Conservation (phyloP, 2,888 invertebrate species). For the Drosophila incognita region DNA sequence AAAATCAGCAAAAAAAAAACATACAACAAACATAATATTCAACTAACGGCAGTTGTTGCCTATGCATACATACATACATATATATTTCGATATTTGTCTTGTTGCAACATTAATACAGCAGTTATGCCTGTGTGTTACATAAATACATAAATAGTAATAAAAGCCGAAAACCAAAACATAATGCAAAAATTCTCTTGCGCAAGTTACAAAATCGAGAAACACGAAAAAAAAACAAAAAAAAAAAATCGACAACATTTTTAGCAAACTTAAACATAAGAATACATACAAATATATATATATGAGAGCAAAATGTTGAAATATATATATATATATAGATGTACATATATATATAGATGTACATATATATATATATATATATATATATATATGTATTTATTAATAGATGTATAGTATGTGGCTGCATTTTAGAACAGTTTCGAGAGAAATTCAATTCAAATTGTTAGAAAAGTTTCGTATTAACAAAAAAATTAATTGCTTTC, state of each 20-base stretch:
- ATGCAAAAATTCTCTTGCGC: slow-evolving; percentile 31
- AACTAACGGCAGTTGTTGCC: slow-evolving; percentile 16
- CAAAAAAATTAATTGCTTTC: not conserved
- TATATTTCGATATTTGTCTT: slow-evolving; percentile 29
- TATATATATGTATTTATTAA: slow-evolving; percentile 8
- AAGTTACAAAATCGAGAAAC: slow-evolving; percentile 13
- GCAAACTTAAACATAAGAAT: slow-evolving; percentile 30
- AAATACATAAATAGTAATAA: slow-evolving; percentile 16
- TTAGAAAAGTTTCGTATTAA: slow-evolving; percentile 6
- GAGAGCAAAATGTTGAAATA: slow-evolving; percentile 9
- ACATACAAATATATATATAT: slow-evolving; percentile 18
- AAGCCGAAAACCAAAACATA: slow-evolving; percentile 48
- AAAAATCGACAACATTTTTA: slow-evolving; percentile 33
- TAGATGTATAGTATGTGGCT: slow-evolving; percentile 28
- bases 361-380: not conserved
- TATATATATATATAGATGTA: slow-evolving; percentile 20
- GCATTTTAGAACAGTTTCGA: slow-evolving; percentile 44
- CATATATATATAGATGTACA: not conserved
- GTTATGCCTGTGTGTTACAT: slow-evolving; percentile 30
- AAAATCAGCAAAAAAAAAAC: slow-evolving; percentile 20
- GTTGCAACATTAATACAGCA: slow-evolving; percentile 23
- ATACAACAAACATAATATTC: not conserved
- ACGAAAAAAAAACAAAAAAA: slow-evolving; percentile 5
- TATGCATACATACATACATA: slow-evolving; percentile 33
- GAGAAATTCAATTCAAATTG: slow-evolving; percentile 11